Percentiles rank a stretch among this genome's conserved stretches.
Conservation (phyloP, 1,140 invertebrate species). For the Leptinotarsa defecta region DNA sequence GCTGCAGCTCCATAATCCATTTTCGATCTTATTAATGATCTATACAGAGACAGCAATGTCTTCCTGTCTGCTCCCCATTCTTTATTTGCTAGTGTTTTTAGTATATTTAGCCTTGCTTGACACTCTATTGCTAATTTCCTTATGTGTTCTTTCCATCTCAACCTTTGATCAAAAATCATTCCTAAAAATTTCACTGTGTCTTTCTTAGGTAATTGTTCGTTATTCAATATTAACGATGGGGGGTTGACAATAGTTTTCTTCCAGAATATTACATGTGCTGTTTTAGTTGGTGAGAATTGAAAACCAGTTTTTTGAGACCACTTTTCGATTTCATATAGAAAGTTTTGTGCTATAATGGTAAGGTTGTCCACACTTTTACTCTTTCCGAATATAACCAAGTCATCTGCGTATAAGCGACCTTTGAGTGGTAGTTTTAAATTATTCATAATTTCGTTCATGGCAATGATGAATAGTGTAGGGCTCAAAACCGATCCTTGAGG, state of each 20-base stretch:
- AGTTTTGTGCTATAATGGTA: background rate
- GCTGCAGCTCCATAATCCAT: conserved; percentile 31
- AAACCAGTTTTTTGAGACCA: background rate
- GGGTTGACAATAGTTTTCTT: no score
- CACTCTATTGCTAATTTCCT: no score
- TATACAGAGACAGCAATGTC: no score
- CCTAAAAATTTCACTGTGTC: no score
- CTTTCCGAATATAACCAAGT: conserved; percentile 15
- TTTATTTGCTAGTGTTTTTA: no score
- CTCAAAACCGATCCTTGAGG: conserved; percentile 30
- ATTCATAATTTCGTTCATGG: conserved; percentile 3
- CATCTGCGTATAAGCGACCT: conserved; percentile 27
- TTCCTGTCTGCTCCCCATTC: background rate
- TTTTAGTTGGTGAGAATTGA: background rate
- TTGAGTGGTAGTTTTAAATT: conserved; percentile 10
- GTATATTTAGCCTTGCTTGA: no score
- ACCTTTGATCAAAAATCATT: no score
- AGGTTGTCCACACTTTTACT: background rate
- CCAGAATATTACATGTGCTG: background rate
- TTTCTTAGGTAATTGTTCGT: no score
- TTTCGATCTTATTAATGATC: no score
- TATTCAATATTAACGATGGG: no score
- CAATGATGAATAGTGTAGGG: conserved; percentile 16
- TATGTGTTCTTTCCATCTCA: no score
- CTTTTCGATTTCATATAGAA: background rate